Evolutionary conservation across 2,113 vertebrate genomes (phyloP).

Genomic region (Xiphophorus maculatus): DNA sequence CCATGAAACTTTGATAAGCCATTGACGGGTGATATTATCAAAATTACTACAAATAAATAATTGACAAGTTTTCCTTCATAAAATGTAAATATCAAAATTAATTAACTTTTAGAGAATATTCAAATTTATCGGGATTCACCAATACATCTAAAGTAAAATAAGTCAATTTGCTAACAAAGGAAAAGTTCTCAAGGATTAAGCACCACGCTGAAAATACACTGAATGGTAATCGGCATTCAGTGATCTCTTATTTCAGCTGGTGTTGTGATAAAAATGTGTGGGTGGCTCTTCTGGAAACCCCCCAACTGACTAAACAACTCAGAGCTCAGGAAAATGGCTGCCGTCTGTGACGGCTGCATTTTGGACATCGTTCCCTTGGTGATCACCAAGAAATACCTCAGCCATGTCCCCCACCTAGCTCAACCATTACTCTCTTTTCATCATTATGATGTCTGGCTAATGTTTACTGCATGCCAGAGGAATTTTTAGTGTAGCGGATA

Average conservation of each 20-base stretch:
- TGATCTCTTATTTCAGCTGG: constrained; percentile 43
- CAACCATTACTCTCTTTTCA: constrained; percentile 59
- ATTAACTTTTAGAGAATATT: no score
- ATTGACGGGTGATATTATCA: no score
- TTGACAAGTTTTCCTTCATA: no score
- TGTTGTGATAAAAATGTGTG: constrained; percentile 46
- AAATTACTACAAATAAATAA: no score
- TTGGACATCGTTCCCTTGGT: constrained; percentile 57
- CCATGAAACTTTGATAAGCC: no score
- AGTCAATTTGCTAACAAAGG: constrained; percentile 1
- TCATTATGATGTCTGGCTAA: constrained; percentile 75
- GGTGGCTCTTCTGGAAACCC: constrained; percentile 57
- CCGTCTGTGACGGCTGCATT: constrained; percentile 49
- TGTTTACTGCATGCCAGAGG: constrained; percentile 43
- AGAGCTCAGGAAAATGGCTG: constrained; percentile 68
- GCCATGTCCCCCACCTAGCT: constrained; percentile 30
- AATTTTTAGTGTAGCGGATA: constrained; percentile 59
- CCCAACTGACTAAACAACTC: constrained; percentile 63
- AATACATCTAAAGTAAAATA: constrained; percentile 1
- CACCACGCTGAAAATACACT: background rate
- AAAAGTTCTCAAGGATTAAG: background rate
- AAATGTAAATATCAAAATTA: no score
- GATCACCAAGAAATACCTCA: constrained; percentile 71
- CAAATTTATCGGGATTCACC: no score
- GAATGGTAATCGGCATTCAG: constrained; percentile 22